Evolutionary conservation across 1,140 invertebrate genomes (phyloP), one percentile per base, ranked within the genome.

Genomic region (Ostrea edulis): DNA sequence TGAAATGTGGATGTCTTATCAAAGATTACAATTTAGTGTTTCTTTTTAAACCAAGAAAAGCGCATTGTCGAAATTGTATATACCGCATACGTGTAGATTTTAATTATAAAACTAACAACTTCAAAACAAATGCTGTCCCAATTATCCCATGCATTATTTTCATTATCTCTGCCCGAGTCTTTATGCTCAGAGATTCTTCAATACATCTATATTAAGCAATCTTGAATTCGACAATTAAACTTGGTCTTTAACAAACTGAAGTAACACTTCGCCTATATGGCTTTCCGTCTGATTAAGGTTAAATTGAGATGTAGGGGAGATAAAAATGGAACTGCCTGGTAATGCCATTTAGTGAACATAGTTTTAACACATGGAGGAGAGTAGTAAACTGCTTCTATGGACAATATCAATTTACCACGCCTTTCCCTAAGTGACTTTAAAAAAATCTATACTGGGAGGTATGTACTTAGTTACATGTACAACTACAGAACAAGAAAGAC

Each of bases 231-330:
- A 25, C 29, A 35, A 77, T 77, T 29, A 29, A 77, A 77, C 25
- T 29, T 77, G 68, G 25, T 77, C 68, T 77, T 77, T 77, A n/a
- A 62, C 35, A 5, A 1, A 44, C n/a, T 62, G n/a, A 20, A 62
- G n/a, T 20, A 77, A 77, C 68, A 77, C 68, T 77, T 77, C 35
- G 25, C 25, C 68, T 77, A 14, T 35, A 77, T 35, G 29, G 68
- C 68, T 77, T 77, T 77, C 29, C 68, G 14, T 77, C 68, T 77
- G 29, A 77, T 77, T 25, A 77, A 77, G 12, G 68, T 25, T 77
- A 25, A 77, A 29, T 77, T 77, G 68, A 77, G 68, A 77, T 77
- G 25, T 77, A 29, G 68, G 68, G 14, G 68, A 77, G 68, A 77
- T 77, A 77, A 25, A 29, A 17, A 29, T 35, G 68, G 68, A 29